These are phyloP conservation scores for Enteromius viviparus DNA, from an alignment of 2,797 vertebrate species.

Conservation along the genomic window DNA sequence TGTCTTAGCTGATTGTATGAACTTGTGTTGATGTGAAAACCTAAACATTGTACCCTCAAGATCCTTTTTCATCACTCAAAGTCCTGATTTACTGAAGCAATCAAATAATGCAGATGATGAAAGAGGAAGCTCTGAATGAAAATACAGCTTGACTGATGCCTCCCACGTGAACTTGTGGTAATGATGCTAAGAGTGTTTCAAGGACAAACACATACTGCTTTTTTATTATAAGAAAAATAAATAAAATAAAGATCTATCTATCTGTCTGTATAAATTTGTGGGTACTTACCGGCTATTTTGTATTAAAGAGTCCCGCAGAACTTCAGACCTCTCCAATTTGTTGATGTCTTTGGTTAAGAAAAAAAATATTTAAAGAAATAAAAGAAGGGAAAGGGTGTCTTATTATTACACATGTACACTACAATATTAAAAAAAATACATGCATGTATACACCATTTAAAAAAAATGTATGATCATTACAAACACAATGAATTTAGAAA, in stretches of 20 bases:
- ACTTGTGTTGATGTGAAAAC: slow-evolving; percentile 53
- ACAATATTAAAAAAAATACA: neutral
- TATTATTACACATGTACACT: neutral
- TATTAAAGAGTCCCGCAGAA: neutral
- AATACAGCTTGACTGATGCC: slow-evolving; percentile 45
- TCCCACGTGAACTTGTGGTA: slow-evolving; percentile 43
- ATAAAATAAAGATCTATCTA: neutral
- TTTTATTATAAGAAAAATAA: slow-evolving; percentile 78
- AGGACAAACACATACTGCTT: slow-evolving; percentile 63
- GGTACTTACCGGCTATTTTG: slow-evolving; percentile 16
- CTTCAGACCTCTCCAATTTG: slow-evolving; percentile 15
- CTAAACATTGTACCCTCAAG: slow-evolving; percentile 53
- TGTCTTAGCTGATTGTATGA: slow-evolving; percentile 58
- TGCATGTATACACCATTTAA: neutral
- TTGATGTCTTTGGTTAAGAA: slow-evolving; percentile 17
- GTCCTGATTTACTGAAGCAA: slow-evolving; percentile 50
- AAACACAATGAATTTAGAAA: neutral
- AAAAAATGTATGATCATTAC: neutral
- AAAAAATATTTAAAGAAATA: slow-evolving; percentile 1
- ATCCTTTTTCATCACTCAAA: slow-evolving; percentile 51
- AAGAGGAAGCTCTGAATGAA: slow-evolving; percentile 34
- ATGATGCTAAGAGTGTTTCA: slow-evolving; percentile 50
- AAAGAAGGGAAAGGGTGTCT: neutral
- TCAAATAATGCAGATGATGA: slow-evolving; percentile 51
- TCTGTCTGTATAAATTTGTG: neutral